Conservation (phyloP, 2,113 vertebrate genomes). For the Etheostoma spectabile region DNA sequence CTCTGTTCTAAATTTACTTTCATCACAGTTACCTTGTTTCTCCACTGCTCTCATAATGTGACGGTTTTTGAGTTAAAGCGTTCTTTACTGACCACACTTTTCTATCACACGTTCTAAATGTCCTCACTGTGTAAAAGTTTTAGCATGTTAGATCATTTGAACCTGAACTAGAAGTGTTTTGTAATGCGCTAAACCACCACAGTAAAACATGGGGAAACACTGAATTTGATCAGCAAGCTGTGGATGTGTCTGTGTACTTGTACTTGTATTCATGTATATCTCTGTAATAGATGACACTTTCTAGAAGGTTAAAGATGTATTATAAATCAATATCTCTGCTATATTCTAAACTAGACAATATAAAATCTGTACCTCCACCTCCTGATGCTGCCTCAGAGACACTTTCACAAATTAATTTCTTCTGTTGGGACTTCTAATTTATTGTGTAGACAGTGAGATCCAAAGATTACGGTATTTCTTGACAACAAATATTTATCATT, state of each 20-base stretch:
- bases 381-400: not conserved
- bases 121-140: not conserved
- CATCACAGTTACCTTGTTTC: not conserved
- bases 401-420: not conserved
- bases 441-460: not conserved
- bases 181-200: not conserved
- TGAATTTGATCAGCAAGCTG: slow-evolving; percentile 56
- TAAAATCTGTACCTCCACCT: not conserved
- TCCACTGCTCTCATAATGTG: not conserved
- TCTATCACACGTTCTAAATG: too few species aligned
- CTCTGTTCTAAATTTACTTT: not conserved
- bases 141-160: not conserved
- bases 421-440: not conserved
- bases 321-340: not conserved
- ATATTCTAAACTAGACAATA: not conserved
- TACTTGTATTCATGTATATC: slow-evolving; percentile 35
- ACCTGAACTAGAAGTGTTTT: not conserved
- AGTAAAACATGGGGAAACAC: slow-evolving; percentile 41
- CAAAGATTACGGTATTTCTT: not conserved
- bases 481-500: not conserved
- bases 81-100: not conserved
- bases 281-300: slow-evolving; percentile 13
- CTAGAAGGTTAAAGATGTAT: not conserved
- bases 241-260: slow-evolving; percentile 28
- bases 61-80: not conserved